Conservation (phyloP, 2,888 invertebrate genomes). For the Cataglyphis cursor region DNA sequence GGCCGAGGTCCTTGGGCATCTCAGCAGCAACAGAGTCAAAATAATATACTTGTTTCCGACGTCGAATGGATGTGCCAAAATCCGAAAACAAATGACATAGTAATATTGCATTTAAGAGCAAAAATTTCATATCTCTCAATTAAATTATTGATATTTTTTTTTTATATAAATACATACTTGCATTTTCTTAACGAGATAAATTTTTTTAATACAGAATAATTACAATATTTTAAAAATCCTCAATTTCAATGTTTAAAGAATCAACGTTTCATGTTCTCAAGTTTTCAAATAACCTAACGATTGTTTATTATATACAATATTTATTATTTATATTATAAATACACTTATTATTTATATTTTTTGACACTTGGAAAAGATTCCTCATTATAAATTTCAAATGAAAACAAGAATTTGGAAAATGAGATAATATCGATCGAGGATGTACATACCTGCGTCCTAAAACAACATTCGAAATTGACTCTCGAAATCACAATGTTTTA, state of each 20-base stretch:
- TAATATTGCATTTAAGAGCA: background rate
- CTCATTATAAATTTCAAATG: too few species aligned
- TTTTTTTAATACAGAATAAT: background rate
- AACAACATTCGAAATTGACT: background rate
- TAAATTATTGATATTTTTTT: background rate
- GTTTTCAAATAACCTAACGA: too few species aligned
- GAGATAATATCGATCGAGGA: too few species aligned
- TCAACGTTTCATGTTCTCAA: background rate
- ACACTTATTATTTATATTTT: background rate
- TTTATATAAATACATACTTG: too few species aligned
- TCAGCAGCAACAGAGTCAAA: conserved; percentile 3
- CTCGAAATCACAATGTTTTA: background rate
- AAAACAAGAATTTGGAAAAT: too few species aligned
- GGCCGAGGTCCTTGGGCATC: background rate
- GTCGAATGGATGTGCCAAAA: conserved; percentile 42
- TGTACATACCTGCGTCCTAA: background rate
- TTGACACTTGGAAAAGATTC: background rate
- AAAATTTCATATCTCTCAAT: background rate
- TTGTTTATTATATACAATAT: too few species aligned
- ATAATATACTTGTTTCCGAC: conserved; percentile 5
- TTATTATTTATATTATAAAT: background rate
- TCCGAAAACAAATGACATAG: conserved; percentile 26
- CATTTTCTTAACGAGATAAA: too few species aligned
- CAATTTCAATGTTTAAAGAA: background rate
- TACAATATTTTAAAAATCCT: background rate